Base-by-base conservation (phyloP, 1,140 invertebrate species). In the Calliphora vicina region DNA sequence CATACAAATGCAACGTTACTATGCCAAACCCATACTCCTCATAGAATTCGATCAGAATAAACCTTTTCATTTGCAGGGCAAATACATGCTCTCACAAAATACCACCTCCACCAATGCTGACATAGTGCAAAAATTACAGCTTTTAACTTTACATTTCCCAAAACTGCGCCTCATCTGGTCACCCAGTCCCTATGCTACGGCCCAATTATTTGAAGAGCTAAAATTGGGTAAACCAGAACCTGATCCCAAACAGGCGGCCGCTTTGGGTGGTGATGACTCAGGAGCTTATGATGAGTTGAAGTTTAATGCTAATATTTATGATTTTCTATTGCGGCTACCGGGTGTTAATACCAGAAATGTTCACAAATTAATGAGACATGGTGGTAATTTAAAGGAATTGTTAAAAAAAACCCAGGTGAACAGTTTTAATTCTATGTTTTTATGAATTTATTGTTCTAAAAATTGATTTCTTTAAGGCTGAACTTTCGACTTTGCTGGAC, bases 11-110 rank as follows among this genome's bases (percentile, higher is more conserved):
- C 95, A 94, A 82, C 92, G 97, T 15, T 94, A 96, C 91, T 99
- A 98, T 90, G 93, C 93, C 25, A 96, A 96, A 87, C 96, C 97
- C 0, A 95, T 99, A 88, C 92, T 99, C n/a, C 93, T 99, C 0
- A 99, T 99, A 83, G 98, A 99, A 91, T 99, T 99, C 92, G 97
- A 99, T 92, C 95, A 97, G 88, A 97, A 97, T 86, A 97, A 97
- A 91, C 95, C 97, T 17, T 99, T 99, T 88, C 94, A 94, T 87
- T 92, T 98, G 83, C 96, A 97, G 93, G 97, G 95, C 26, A 94
- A 95, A 86, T 96, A 95, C 86, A 95, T 95, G 86, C 90, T 97
- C 17, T 96, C 96, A 0, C 91, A 89, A 67, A 88, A 89, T 81
- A 90, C 90, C 26, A 94, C 91, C 84, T 92, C 94, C 74, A 94